Evolutionary conservation across 2,888 invertebrate species (phyloP).

Genomic region (Cataglyphis altisquamis): DNA sequence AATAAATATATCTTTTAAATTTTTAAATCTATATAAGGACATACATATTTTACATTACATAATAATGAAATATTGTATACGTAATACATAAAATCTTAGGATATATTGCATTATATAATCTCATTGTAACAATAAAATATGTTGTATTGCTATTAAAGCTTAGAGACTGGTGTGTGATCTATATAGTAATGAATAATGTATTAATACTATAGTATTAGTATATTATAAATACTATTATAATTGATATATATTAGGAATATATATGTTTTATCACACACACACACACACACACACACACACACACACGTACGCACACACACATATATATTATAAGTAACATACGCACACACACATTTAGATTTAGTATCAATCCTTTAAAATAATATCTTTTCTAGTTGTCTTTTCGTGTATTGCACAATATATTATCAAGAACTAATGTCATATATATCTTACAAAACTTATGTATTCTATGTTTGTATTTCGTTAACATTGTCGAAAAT

Average conservation of each 20-base stretch:
- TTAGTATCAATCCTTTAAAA: slow-evolving; percentile 10
- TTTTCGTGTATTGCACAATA: background rate
- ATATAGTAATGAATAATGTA: slow-evolving; percentile 3
- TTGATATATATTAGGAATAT: slow-evolving; percentile 10
- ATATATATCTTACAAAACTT: background rate
- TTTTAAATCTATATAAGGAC: background rate
- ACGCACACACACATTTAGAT: no score
- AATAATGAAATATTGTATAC: background rate
- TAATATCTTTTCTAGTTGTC: slow-evolving; percentile 9
- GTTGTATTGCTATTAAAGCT: slow-evolving; percentile 55
- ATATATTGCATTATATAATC: slow-evolving; percentile 4
- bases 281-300: no score
- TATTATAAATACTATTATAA: slow-evolving; percentile 1
- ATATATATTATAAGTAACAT: no score
- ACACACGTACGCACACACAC: no score
- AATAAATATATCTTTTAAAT: slow-evolving; percentile 29
- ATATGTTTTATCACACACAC: background rate
- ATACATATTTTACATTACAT: background rate
- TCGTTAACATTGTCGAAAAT: slow-evolving; percentile 47
- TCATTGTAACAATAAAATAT: slow-evolving; percentile 46
- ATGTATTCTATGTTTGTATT: slow-evolving; percentile 54
- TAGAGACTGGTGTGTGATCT: slow-evolving; percentile 11
- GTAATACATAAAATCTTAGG: background rate
- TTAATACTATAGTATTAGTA: background rate
- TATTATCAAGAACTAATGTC: background rate